Percentiles rank a stretch among this genome's conserved stretches.
phyloP scores from a whole-genome alignment of 2,888 invertebrate genomes.

The Corbicula japonica region DNA sequence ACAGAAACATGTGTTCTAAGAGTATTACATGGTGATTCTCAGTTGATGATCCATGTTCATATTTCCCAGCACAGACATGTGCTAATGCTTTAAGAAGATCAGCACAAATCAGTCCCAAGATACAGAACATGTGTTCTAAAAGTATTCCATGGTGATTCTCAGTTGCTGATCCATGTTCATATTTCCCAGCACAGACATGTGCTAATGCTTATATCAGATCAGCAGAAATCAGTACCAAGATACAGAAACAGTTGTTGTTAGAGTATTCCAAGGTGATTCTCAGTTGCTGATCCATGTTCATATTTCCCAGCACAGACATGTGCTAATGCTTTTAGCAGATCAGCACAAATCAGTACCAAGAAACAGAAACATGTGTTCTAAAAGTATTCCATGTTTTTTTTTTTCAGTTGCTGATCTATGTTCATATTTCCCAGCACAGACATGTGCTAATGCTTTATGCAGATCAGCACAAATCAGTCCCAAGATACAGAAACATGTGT shows the following conservation, averaged over 20 bases:
- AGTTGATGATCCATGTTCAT: neutral
- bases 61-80: no score
- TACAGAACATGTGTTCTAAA: no score
- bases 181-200: no score
- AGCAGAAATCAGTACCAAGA: no score
- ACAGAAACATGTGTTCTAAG: neutral
- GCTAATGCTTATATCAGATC: no score
- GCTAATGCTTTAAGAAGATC: no score
- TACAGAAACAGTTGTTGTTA: neutral
- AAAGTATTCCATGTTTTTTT: neutral
- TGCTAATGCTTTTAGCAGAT: constrained; percentile 22
- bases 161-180: no score
- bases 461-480: constrained; percentile 40
- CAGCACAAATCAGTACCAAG: constrained; percentile 37
- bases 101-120: no score
- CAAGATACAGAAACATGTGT: constrained; percentile 23
- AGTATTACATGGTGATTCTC: neutral
- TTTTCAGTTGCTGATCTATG: constrained; percentile 2
- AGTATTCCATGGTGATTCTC: no score
- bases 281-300: neutral
- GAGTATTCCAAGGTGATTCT: neutral
- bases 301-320: constrained; percentile 33
- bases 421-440: constrained; percentile 41
- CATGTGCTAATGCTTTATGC: constrained; percentile 40
- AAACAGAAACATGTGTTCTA: constrained; percentile 7